Evolutionary conservation across 2,797 vertebrate genomes (phyloP).

Genomic region (Pelobates cultripes): DNA sequence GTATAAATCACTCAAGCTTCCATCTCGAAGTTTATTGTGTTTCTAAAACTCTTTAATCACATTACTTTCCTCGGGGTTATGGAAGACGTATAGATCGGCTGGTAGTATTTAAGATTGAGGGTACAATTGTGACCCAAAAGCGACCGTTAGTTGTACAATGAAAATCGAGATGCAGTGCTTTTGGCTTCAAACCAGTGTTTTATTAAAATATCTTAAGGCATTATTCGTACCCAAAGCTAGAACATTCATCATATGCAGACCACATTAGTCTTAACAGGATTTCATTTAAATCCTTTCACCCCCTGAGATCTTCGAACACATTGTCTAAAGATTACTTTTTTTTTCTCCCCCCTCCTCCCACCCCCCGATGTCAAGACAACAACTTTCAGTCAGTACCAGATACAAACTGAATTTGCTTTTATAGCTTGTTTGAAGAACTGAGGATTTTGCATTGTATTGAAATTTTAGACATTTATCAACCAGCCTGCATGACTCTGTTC

Average conservation of each 20-base stretch:
- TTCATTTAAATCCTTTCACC: neutral
- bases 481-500: too few species aligned
- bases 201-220: neutral
- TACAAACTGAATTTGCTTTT: too few species aligned
- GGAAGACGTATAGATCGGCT: slow-evolving; percentile 13
- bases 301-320: neutral
- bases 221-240: neutral
- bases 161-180: neutral
- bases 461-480: too few species aligned
- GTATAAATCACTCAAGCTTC: slow-evolving; percentile 21
- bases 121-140: neutral
- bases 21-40: slow-evolving; percentile 9
- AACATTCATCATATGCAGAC: neutral
- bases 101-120: neutral
- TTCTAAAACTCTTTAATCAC: slow-evolving; percentile 29
- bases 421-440: too few species aligned
- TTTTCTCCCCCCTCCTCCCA: neutral
- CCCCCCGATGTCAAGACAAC: too few species aligned
- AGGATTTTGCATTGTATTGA: too few species aligned
- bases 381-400: too few species aligned
- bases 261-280: neutral
- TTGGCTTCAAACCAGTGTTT: neutral
- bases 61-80: slow-evolving; percentile 6
- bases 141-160: neutral
- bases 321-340: neutral